A percentile compares a stretch with the other conserved stretches of the same genome.
phyloP scores from a whole-genome alignment of 2,888 invertebrate genomes.

The Keiferia lycopersicella region DNA sequence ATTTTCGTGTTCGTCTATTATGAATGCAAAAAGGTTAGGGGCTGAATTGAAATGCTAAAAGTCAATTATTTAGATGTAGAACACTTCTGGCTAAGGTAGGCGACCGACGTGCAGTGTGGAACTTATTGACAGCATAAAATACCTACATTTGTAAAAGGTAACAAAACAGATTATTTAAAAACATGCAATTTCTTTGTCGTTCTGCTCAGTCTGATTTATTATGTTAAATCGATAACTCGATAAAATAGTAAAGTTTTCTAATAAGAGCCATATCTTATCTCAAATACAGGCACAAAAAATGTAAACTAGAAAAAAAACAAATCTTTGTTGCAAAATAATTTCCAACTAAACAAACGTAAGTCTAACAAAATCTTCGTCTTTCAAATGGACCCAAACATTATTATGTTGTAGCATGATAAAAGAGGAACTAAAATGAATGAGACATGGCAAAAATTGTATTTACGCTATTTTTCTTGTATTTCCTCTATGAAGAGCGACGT shows the following conservation, averaged over 20 bases:
- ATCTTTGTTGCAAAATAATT: background rate
- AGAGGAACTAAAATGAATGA: conserved; percentile 17
- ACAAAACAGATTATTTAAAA: too few species aligned
- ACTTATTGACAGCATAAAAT: too few species aligned
- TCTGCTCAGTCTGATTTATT: too few species aligned
- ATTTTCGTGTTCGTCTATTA: background rate
- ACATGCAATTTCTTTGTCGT: too few species aligned
- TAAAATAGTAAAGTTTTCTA: too few species aligned
- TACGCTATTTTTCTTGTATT: conserved; percentile 30
- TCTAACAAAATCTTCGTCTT: background rate
- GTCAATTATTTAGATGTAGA: too few species aligned
- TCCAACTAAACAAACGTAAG: background rate
- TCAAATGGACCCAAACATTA: conserved; percentile 3
- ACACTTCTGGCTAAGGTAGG: too few species aligned
- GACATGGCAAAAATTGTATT: conserved; percentile 17
- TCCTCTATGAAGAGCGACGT: conserved; percentile 28
- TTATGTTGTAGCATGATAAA: conserved; percentile 16
- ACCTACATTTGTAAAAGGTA: too few species aligned
- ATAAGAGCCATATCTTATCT: too few species aligned
- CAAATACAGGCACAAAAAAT: too few species aligned
- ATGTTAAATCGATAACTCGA: too few species aligned
- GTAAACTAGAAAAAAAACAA: background rate
- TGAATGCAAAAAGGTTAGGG: background rate
- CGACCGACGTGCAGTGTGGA: too few species aligned
- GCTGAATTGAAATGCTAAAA: background rate